phyloP scores from a whole-genome alignment of 2,888 invertebrate species.

The Proisotoma minuta region DNA sequence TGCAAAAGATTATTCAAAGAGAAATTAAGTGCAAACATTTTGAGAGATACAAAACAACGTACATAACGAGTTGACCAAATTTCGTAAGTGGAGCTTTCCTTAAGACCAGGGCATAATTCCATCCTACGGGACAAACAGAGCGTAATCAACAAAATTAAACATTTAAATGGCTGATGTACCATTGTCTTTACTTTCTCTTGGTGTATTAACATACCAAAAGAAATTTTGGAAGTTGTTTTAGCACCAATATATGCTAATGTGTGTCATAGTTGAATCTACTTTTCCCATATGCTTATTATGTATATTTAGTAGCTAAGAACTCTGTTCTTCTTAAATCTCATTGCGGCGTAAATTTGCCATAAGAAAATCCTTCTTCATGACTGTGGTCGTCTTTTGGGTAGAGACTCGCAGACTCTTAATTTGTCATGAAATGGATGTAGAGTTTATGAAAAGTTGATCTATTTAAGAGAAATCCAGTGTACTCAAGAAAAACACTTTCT shows the following conservation, averaged over 20 bases:
- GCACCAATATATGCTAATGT: slow-evolving; percentile 11
- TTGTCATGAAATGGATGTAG: no score
- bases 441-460: slow-evolving; percentile 5
- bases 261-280: no score
- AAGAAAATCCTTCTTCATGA: no score
- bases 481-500: neutral
- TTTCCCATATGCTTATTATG: no score
- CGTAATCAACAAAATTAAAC: slow-evolving; percentile 25
- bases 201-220: neutral
- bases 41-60: no score
- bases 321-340: no score
- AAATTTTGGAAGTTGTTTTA: neutral
- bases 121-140: slow-evolving; percentile 29
- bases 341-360: no score
- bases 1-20: no score
- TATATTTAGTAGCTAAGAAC: no score
- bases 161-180: slow-evolving; percentile 18
- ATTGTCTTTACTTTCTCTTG: neutral
- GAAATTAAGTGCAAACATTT: no score
- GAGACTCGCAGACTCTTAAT: neutral
- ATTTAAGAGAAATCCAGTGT: slow-evolving; percentile 1
- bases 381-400: neutral
- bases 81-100: slow-evolving; percentile 34
- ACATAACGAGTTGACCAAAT: slow-evolving; percentile 46
- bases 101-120: slow-evolving; percentile 41